Evolutionary conservation across 2,797 vertebrate genomes (phyloP).

Genomic region (Paedocypris micromegethes): DNA sequence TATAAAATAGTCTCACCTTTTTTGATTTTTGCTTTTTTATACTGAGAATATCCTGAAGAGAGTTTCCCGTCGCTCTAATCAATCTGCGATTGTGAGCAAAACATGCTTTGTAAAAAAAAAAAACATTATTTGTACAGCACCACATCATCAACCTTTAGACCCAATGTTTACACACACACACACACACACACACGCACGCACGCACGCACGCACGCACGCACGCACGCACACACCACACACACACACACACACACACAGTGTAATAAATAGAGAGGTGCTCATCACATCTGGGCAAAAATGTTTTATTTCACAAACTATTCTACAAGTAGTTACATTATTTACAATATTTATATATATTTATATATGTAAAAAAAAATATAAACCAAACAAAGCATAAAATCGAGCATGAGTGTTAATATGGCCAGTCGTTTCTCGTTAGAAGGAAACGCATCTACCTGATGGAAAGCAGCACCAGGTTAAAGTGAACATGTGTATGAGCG

Average conservation of each 20-base stretch:
- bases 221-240: not conserved
- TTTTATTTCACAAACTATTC: conserved; percentile 59
- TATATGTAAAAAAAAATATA: conserved; percentile 31
- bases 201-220: not conserved
- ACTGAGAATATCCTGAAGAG: not conserved
- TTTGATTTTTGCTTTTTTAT: not conserved
- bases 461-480: conserved; percentile 55
- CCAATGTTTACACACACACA: not conserved
- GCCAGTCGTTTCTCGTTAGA: conserved; percentile 50
- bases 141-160: conserved; percentile 23
- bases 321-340: conserved; percentile 63
- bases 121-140: conserved; percentile 5
- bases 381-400: conserved; percentile 30
- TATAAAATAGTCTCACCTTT: no score
- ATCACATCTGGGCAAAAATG: conserved; percentile 43
- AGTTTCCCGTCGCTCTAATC: not conserved
- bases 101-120: not conserved
- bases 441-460: conserved; percentile 45
- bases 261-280: no score
- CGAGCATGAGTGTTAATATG: conserved; percentile 44
- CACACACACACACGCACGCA: not conserved
- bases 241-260: not conserved
- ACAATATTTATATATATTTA: conserved; percentile 53
- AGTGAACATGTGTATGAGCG: conserved; percentile 11
- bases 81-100: not conserved